phyloP scores from a whole-genome alignment of 2,113 vertebrate genomes.

The Microcebus tavaratra region DNA sequence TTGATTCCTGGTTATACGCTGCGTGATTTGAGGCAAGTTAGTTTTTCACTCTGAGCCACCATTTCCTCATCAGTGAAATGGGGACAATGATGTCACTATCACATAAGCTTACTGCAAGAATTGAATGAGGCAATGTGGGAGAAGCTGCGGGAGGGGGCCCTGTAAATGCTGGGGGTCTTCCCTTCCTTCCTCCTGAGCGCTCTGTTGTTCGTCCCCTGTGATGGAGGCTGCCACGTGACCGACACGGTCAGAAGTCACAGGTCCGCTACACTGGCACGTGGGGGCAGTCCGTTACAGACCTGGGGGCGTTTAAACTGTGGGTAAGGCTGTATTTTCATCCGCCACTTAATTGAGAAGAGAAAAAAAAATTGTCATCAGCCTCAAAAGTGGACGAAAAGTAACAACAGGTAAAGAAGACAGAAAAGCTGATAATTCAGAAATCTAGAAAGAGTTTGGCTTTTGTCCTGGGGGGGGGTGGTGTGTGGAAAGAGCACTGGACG shows the following conservation, averaged over 20 bases:
- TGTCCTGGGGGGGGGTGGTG: fast-evolving
- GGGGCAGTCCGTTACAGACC: neutral
- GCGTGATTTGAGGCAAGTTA: neutral
- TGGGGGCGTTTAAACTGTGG: neutral
- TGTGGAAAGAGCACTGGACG: too few relatives aligned
- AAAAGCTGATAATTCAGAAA: neutral
- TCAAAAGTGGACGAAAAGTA: neutral
- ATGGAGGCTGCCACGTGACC: neutral
- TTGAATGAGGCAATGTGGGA: neutral
- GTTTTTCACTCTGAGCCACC: neutral
- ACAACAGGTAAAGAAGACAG: too few relatives aligned
- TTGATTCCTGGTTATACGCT: neutral
- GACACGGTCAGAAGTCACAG: too few relatives aligned
- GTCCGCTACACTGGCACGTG: neutral
- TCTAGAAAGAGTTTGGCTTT: neutral
- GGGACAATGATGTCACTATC: neutral
- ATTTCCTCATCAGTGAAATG: neutral
- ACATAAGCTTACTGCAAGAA: neutral
- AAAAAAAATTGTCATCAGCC: neutral
- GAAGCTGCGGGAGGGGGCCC: neutral
- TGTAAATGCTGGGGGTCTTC: too few relatives aligned
- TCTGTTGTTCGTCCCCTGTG: neutral
- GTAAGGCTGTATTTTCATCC: neutral
- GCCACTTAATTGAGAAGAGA: neutral
- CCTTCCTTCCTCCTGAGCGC: neutral